Percentiles rank a stretch among this genome's conserved stretches.
These are phyloP conservation scores for Formica exsecta DNA, from an alignment of 1,140 invertebrate species.

Conservation along the genomic window DNA sequence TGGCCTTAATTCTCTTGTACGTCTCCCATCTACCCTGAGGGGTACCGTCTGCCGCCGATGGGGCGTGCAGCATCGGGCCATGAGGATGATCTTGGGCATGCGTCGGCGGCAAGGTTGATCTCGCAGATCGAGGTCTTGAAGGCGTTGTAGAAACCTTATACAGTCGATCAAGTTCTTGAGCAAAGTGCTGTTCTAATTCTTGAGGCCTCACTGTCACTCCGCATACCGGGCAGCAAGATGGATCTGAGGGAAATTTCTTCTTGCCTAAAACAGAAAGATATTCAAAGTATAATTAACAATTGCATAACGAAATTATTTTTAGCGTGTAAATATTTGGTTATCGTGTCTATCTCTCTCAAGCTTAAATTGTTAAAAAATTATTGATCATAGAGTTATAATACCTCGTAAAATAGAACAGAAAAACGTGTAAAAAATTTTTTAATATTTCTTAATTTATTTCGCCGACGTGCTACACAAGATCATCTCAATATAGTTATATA, in stretches of 20 bases:
- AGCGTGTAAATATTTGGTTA: not conserved
- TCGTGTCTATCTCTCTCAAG: not conserved
- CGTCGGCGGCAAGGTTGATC: constrained; percentile 85
- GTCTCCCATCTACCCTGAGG: constrained; percentile 94
- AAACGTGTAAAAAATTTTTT: not conserved
- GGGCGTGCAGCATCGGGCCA: constrained; percentile 84
- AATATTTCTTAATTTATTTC: not conserved
- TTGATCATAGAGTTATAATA: not conserved
- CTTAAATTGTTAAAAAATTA: not conserved
- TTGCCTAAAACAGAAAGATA: constrained; percentile 79
- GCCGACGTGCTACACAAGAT: not conserved
- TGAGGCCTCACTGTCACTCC: constrained; percentile 91
- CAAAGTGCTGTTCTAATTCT: constrained; percentile 92
- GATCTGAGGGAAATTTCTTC: constrained; percentile 88
- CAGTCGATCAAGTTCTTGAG: constrained; percentile 92
- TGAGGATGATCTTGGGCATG: constrained; percentile 87
- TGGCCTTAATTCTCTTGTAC: constrained; percentile 93
- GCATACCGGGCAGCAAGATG: constrained; percentile 93
- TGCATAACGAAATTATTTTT: not conserved
- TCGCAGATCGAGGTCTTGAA: constrained; percentile 82
- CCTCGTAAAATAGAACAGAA: not conserved
- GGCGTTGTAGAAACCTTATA: constrained; percentile 88
- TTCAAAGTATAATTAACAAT: constrained; percentile 6
- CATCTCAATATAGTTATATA: not conserved
- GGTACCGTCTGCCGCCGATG: constrained; percentile 87